Percentiles rank a stretch among this genome's conserved stretches.
Evolutionary conservation across 2,888 invertebrate genomes (phyloP).

Genomic region (Lypha dubia): DNA sequence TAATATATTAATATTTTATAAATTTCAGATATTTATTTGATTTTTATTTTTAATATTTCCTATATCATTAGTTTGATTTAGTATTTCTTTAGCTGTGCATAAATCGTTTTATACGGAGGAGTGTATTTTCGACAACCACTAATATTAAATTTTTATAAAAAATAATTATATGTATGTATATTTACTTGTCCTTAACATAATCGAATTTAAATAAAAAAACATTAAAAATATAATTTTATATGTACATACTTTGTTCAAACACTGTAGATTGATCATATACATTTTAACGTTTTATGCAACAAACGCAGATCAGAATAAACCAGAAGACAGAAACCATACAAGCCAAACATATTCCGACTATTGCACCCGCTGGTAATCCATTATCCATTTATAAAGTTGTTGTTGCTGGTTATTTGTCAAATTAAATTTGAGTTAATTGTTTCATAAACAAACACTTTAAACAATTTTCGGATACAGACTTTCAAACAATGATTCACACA

Average conservation of each 20-base stretch:
- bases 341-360: not conserved
- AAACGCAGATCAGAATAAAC: not conserved
- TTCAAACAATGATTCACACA: not conserved
- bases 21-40: too few species aligned
- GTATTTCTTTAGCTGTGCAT: too few species aligned
- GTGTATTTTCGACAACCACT: too few species aligned
- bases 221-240: not conserved
- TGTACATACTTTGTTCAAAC: not conserved
- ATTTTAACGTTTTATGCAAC: slow-evolving; percentile 12
- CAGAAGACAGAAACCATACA: not conserved
- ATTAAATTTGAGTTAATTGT: not conserved
- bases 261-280: not conserved
- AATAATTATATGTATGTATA: too few species aligned
- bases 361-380: not conserved
- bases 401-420: not conserved
- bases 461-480: not conserved
- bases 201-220: not conserved
- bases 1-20: slow-evolving; percentile 84
- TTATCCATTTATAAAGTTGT: not conserved
- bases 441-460: not conserved
- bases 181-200: too few species aligned
- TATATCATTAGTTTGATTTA: too few species aligned
- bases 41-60: too few species aligned
- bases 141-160: too few species aligned
- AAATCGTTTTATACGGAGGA: too few species aligned